Evolutionary conservation across 2,113 vertebrate genomes (phyloP).

Genomic region (Grus americana): DNA sequence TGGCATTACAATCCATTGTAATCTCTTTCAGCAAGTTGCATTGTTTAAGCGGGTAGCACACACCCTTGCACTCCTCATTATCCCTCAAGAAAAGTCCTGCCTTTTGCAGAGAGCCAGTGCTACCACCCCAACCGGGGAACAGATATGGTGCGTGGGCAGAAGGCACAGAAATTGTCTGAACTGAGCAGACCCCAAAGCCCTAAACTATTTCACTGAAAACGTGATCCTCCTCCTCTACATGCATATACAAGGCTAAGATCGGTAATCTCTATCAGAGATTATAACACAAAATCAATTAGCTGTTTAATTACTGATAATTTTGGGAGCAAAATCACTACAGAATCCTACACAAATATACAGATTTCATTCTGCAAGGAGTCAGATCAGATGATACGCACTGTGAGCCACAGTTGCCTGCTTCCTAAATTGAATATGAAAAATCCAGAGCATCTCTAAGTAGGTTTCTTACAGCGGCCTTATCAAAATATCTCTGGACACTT

Average conservation of each 20-base stretch:
- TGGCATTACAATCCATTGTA: background rate
- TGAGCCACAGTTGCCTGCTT: background rate
- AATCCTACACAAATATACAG: background rate
- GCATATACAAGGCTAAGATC: background rate
- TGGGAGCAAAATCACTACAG: background rate
- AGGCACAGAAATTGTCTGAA: background rate
- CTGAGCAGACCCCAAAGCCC: background rate
- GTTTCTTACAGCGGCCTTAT: background rate
- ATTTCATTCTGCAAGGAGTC: background rate
- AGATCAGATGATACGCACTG: background rate
- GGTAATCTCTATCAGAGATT: background rate
- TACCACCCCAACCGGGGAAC: rapidly evolving
- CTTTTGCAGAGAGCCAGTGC: background rate
- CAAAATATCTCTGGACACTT: background rate
- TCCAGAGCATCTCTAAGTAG: background rate
- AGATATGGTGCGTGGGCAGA: rapidly evolving
- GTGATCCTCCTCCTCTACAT: background rate
- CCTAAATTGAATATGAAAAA: background rate
- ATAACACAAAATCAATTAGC: background rate
- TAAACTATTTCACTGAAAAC: background rate
- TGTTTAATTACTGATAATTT: background rate
- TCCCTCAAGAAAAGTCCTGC: background rate
- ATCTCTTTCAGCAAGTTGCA: background rate
- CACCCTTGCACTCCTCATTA: rapidly evolving
- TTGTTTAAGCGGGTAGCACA: no score